Evolutionary conservation across 2,797 vertebrate genomes (phyloP).

Genomic region (Phoebastria nigripes): DNA sequence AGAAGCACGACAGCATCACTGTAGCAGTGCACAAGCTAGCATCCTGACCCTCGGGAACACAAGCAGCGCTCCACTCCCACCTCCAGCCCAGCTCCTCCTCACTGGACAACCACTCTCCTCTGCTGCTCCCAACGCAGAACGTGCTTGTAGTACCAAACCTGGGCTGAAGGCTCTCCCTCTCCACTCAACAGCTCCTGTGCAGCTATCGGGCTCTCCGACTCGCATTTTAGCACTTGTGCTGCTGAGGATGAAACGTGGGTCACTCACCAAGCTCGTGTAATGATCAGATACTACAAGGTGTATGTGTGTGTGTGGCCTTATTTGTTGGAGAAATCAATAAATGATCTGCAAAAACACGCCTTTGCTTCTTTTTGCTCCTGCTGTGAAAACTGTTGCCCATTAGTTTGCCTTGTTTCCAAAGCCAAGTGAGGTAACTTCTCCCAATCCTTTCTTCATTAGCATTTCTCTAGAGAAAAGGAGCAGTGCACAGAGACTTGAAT

Average conservation of each 20-base stretch:
- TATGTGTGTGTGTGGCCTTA: not conserved
- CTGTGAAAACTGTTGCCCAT: not conserved
- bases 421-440: not conserved
- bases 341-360: not conserved
- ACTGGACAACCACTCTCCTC: not conserved
- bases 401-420: not conserved
- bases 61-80: not conserved
- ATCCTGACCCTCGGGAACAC: slow-evolving; percentile 69
- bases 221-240: not conserved
- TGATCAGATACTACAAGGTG: accelerated
- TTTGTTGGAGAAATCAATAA: slow-evolving; percentile 24
- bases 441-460: not conserved
- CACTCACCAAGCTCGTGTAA: not conserved
- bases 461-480: not conserved
- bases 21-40: slow-evolving; percentile 93
- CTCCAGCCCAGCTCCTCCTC: not conserved
- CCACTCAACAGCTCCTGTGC: not conserved
- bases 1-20: slow-evolving; percentile 90
- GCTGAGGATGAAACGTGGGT: not conserved
- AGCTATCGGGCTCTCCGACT: not conserved
- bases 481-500: not conserved
- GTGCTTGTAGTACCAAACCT: not conserved
- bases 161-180: not conserved
- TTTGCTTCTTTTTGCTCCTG: not conserved
- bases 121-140: not conserved